A percentile compares a stretch with the other conserved stretches of the same genome.
These are phyloP conservation scores for Drosophila nikananu DNA, from an alignment of 1,140 invertebrate genomes.

Conservation along the genomic window DNA sequence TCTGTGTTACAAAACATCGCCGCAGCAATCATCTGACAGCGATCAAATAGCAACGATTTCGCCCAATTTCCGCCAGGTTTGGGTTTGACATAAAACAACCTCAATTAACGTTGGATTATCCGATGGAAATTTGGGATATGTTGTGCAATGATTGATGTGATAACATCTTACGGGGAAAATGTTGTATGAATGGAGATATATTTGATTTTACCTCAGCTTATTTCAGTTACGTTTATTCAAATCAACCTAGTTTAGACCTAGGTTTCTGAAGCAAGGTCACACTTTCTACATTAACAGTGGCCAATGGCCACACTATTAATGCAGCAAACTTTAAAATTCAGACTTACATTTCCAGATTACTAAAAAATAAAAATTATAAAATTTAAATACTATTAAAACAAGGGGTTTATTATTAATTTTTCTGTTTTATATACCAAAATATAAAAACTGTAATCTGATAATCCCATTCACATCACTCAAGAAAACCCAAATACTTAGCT, in stretches of 20 bases:
- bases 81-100: constrained; percentile 22
- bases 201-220: no score
- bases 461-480: background rate
- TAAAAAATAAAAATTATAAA: no score
- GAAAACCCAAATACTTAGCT: background rate
- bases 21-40: constrained; percentile 36
- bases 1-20: constrained; percentile 42
- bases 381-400: no score
- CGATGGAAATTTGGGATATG: constrained; percentile 18
- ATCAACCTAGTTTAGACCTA: background rate
- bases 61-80: constrained; percentile 16
- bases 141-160: constrained; percentile 25
- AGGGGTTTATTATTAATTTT: no score
- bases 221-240: background rate
- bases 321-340: background rate
- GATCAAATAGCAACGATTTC: constrained; percentile 38
- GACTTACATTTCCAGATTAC: background rate
- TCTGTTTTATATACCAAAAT: no score
- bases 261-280: background rate
- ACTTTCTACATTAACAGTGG: no score
- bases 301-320: background rate
- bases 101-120: constrained; percentile 27
- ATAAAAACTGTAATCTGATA: background rate
- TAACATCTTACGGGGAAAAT: background rate
- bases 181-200: background rate